These are phyloP conservation scores for Adoxophyes honmai DNA, from an alignment of 1,140 invertebrate genomes.

Conservation along the genomic window DNA sequence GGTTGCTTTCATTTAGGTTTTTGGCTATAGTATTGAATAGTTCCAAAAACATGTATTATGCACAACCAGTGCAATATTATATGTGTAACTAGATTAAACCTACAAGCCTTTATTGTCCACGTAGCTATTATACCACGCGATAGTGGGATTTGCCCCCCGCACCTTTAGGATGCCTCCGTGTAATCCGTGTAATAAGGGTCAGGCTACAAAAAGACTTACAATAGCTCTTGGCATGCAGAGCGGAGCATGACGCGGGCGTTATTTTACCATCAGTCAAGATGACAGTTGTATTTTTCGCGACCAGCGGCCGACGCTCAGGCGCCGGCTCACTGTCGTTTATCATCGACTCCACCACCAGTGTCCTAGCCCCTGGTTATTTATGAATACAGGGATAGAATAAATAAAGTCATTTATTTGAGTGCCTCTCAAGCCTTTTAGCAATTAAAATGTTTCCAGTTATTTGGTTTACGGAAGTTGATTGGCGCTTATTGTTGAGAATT, in stretches of 20 bases:
- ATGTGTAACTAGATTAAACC: no score
- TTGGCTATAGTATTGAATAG: no score
- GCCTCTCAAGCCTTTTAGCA: background rate
- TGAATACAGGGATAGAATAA: slow-evolving; percentile 54
- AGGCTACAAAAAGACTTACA: slow-evolving; percentile 52
- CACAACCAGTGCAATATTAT: no score
- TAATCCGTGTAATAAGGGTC: slow-evolving; percentile 54
- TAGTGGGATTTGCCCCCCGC: background rate
- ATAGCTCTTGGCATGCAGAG: slow-evolving; percentile 64
- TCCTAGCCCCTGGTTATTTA: slow-evolving; percentile 65
- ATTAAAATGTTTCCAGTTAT: background rate
- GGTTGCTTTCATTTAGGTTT: no score
- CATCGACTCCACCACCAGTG: slow-evolving; percentile 56
- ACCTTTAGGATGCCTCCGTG: slow-evolving; percentile 29
- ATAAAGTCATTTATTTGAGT: slow-evolving; percentile 47
- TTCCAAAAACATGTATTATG: no score
- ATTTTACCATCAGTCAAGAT: slow-evolving; percentile 74
- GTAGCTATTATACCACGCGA: slow-evolving; percentile 7
- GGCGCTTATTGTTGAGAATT: no score
- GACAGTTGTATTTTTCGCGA: slow-evolving; percentile 74
- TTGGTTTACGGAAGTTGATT: no score
- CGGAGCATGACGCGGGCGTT: slow-evolving; percentile 63
- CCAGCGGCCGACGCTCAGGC: slow-evolving; percentile 64
- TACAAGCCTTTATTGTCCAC: background rate
- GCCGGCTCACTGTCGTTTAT: slow-evolving; percentile 67